Conservation (phyloP, 2,888 invertebrate species). For the Cantharis rustica region DNA sequence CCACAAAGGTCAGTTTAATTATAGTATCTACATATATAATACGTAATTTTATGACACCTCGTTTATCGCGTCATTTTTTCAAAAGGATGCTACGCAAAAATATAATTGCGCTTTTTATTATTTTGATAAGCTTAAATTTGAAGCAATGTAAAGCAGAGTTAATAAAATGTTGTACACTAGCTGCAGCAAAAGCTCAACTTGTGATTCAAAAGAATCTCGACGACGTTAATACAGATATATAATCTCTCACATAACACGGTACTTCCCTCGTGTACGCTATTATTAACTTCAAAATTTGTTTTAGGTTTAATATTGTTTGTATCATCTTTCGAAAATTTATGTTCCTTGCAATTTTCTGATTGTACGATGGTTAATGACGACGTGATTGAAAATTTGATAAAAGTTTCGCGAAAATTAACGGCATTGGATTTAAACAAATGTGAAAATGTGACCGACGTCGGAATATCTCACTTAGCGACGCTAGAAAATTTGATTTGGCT, state of each 20-base stretch:
- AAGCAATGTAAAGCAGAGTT: no score
- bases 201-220: no score
- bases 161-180: no score
- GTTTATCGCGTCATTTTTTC: background rate
- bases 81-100: no score
- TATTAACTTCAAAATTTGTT: constrained; percentile 34
- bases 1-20: constrained; percentile 5
- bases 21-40: background rate
- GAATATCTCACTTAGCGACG: constrained; percentile 41
- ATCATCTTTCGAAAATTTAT: constrained; percentile 40
- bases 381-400: constrained; percentile 59
- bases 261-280: no score
- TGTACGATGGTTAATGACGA: constrained; percentile 58
- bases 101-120: no score
- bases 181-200: no score
- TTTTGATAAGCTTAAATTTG: no score
- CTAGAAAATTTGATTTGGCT: constrained; percentile 45
- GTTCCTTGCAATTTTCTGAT: constrained; percentile 42
- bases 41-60: background rate
- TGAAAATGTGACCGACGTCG: constrained; percentile 46
- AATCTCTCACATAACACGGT: no score
- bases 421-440: constrained; percentile 58
- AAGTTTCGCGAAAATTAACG: constrained; percentile 56
- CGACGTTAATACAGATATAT: no score
- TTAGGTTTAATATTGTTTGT: constrained; percentile 46